These are phyloP conservation scores for Grallaria varia DNA, from an alignment of 2,113 vertebrate species.

Conservation along the genomic window DNA sequence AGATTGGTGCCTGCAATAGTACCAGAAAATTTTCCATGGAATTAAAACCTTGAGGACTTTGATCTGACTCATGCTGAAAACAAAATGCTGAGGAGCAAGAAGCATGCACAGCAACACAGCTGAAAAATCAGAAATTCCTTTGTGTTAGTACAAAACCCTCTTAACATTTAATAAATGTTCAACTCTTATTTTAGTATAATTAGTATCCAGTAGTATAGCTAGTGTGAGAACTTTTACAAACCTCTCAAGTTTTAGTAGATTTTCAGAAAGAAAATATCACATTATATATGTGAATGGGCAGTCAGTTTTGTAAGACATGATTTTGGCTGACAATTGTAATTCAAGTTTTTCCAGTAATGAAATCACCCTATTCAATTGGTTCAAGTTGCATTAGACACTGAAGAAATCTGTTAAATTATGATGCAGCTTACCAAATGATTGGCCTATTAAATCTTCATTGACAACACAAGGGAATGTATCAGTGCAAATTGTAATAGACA, in stretches of 20 bases:
- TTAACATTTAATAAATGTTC: background rate
- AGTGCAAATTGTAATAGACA: background rate
- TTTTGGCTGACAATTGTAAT: background rate
- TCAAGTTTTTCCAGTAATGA: background rate
- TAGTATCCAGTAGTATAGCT: slow-evolving; percentile 8
- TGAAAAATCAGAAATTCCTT: background rate
- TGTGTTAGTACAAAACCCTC: background rate
- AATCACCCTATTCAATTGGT: background rate
- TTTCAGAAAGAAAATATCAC: background rate
- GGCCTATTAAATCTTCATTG: background rate
- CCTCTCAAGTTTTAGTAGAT: background rate
- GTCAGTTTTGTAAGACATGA: background rate
- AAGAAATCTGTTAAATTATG: background rate
- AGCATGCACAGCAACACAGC: background rate
- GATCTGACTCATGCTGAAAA: background rate
- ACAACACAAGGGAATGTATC: background rate
- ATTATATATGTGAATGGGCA: background rate
- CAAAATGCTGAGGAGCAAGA: background rate
- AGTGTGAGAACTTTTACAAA: background rate
- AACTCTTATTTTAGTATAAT: slow-evolving; percentile 12
- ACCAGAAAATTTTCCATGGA: background rate
- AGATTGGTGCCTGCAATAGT: background rate
- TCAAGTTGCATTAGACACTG: background rate
- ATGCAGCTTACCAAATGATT: background rate
- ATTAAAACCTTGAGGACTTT: slow-evolving; percentile 30